Conservation (phyloP, 2,888 invertebrate genomes). For the Xylocampa areola region DNA sequence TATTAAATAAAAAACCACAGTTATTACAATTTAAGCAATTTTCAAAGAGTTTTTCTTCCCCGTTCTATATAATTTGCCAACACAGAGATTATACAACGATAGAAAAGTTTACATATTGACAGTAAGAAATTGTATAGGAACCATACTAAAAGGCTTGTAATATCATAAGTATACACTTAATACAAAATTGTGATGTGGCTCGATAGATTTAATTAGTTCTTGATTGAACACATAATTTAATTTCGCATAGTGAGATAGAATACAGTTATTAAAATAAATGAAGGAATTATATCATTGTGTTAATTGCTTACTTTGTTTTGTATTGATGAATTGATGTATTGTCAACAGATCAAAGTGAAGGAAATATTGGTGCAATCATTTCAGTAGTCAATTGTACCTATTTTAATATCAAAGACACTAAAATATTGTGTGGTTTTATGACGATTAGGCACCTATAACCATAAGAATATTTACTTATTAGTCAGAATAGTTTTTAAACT, state of each 20-base stretch:
- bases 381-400: too few relatives aligned
- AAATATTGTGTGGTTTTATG: too few relatives aligned
- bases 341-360: too few relatives aligned
- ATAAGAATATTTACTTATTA: too few relatives aligned
- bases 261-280: too few relatives aligned
- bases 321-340: too few relatives aligned
- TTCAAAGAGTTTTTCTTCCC: slow-evolving; percentile 16
- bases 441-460: too few relatives aligned
- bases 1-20: neutral
- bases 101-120: slow-evolving; percentile 47
- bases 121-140: slow-evolving; percentile 64
- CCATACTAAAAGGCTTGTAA: slow-evolving; percentile 62
- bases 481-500: too few relatives aligned
- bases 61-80: slow-evolving; percentile 23
- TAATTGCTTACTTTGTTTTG: too few relatives aligned
- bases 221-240: slow-evolving; percentile 18
- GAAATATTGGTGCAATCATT: too few relatives aligned
- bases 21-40: slow-evolving; percentile 6
- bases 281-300: too few relatives aligned
- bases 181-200: slow-evolving; percentile 47
- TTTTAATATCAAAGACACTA: too few relatives aligned
- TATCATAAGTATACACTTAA: slow-evolving; percentile 43
- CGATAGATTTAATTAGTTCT: slow-evolving; percentile 31
- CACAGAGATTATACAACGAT: slow-evolving; percentile 35
- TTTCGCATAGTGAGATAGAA: neutral